Evolutionary conservation across 2,113 vertebrate genomes (phyloP).

Genomic region (Amblyopsis rosae): DNA sequence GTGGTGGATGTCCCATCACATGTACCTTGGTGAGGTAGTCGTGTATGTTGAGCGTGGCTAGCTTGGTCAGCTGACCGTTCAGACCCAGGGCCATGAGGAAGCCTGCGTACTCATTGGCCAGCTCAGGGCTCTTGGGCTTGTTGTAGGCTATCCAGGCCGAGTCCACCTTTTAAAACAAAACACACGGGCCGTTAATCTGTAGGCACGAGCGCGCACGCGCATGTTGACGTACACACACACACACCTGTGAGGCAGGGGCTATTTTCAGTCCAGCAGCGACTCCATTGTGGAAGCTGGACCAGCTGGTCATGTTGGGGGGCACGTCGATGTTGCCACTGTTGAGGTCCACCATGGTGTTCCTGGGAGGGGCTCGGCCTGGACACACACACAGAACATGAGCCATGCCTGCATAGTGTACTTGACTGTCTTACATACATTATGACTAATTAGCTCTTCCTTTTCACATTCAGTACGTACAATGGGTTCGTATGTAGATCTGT

Average conservation of each 20-base stretch:
- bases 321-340: constrained; percentile 97
- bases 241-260: constrained; percentile 88
- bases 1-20: neutral
- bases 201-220: neutral
- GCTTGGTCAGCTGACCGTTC: constrained; percentile 94
- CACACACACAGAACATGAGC: neutral
- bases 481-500: neutral
- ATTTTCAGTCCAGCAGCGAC: constrained; percentile 96
- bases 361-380: constrained; percentile 90
- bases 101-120: constrained; percentile 94
- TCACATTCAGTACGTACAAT: no score
- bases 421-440: no score
- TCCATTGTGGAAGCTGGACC: constrained; percentile 97
- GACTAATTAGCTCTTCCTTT: no score
- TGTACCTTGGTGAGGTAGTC: constrained; percentile 95
- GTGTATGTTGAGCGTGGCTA: constrained; percentile 95
- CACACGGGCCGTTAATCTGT: neutral
- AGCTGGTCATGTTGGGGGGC: constrained; percentile 96
- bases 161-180: constrained; percentile 77
- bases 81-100: constrained; percentile 97
- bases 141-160: constrained; percentile 98
- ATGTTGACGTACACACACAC: neutral
- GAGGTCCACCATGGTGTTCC: constrained; percentile 93
- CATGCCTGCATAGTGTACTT: neutral
- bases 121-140: constrained; percentile 92